Evolutionary conservation across 1,140 invertebrate species (phyloP).

Genomic region (Pogonognathellus flavescens): DNA sequence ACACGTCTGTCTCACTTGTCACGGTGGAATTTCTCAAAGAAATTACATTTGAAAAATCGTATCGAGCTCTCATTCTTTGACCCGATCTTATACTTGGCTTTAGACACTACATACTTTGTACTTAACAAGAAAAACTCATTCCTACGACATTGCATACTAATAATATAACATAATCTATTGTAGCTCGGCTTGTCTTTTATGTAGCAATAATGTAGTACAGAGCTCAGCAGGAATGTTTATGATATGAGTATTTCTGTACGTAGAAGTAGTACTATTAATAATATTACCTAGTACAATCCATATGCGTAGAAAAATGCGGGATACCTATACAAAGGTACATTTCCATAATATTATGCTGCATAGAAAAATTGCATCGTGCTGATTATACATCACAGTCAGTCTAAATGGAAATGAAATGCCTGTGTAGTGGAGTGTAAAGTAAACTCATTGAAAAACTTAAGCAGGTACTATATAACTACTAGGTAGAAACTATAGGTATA

Average conservation of each 20-base stretch:
- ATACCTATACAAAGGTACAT: background rate
- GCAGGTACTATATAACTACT: background rate
- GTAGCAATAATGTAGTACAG: background rate
- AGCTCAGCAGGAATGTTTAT: conserved; percentile 28
- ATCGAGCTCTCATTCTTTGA: conserved; percentile 16
- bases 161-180: too few species aligned
- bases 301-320: background rate
- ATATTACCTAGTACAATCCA: background rate
- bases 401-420: too few species aligned
- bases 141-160: too few species aligned
- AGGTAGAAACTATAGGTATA: background rate
- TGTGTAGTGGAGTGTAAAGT: background rate
- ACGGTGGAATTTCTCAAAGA: conserved; percentile 30
- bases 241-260: conserved; percentile 25
- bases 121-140: too few species aligned
- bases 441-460: conserved; percentile 13
- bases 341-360: too few species aligned
- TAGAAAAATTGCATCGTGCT: too few species aligned
- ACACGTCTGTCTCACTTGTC: conserved; percentile 31
- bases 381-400: too few species aligned
- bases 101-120: background rate
- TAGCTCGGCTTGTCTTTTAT: too few species aligned
- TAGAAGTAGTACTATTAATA: too few species aligned
- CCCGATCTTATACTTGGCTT: background rate
- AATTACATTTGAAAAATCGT: conserved; percentile 42